Evolutionary conservation across 2,113 vertebrate species (phyloP), one percentile per base, ranked within the genome.

Genomic region (Sylvietta virens): DNA sequence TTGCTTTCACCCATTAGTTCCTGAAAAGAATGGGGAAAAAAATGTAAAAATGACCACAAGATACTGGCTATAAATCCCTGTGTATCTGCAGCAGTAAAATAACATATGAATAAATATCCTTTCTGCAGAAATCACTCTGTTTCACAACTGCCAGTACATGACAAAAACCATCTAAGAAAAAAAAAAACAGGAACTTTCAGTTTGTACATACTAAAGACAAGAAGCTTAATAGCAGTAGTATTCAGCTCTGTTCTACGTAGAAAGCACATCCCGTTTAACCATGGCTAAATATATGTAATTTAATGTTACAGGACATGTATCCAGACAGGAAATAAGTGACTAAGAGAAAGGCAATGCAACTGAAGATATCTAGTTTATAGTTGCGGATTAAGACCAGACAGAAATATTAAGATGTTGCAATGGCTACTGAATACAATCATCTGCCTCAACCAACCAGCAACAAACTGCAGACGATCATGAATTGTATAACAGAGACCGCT

Each of bases 401-500:
- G 33, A 90, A 84, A 74, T 17, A 71, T 22, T 58, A 73, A 73
- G 65, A 37, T 44, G n/a, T 8, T 57, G 15, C 37, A 65, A 22
- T 61, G 31, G 45, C 42, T 69, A 76, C 22, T 28, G 26, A 86
- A 77, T 22, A 81, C 23, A 60, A 35, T 16, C 7, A 57, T 13
- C 28, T 81, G n/a, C 51, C 72, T 81, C 26, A 61, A 80, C 7
- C 58, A 45, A 69, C 1, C 24, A 67, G 33, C 20, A 67, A 42
- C 23, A 81, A 94, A 73, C 26, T 9, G 2, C 19, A 72, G 24
- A 33, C 40, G 67, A 42, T 22, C 21, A 57, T 26, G 24, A 69
- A 86, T 0, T 15, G 10, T 44, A 1, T 33, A 69, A 65, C 2
- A 77, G 27, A 69, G 9, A 53, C 6, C 15, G 18, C 0, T 15